These are phyloP conservation scores for Ctena decussata DNA, from an alignment of 2,888 invertebrate genomes.

Conservation along the genomic window DNA sequence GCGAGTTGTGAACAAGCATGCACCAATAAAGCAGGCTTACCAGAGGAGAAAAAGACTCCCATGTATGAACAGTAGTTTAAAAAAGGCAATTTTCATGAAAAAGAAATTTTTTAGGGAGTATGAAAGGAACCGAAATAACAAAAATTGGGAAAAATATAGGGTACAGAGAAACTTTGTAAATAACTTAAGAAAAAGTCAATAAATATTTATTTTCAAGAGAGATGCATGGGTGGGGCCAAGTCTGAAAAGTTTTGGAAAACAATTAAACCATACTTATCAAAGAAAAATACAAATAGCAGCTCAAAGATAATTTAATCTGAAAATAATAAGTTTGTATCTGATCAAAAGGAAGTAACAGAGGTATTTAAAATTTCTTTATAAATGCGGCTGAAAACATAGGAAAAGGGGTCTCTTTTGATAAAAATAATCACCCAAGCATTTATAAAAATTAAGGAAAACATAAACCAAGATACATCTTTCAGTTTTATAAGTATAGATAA, in stretches of 20 bases:
- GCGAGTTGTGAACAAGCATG: slow-evolving; percentile 18
- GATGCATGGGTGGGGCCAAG: slow-evolving; percentile 28
- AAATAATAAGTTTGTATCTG: slow-evolving; percentile 1
- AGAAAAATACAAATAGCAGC: slow-evolving; percentile 2
- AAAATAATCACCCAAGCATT: not conserved
- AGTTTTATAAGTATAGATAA: not conserved
- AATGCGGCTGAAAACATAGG: not conserved
- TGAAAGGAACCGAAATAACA: not conserved
- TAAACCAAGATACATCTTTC: not conserved
- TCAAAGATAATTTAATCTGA: not conserved
- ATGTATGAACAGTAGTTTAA: slow-evolving; percentile 28
- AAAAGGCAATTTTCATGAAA: slow-evolving; percentile 31
- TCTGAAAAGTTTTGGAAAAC: slow-evolving; percentile 22
- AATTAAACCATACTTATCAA: slow-evolving; percentile 37
- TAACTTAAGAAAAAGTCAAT: slow-evolving; percentile 16
- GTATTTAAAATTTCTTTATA: not conserved
- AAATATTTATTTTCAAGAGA: slow-evolving; percentile 32
- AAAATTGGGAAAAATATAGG: slow-evolving; percentile 25
- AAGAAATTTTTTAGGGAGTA: slow-evolving; percentile 14
- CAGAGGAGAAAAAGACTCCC: slow-evolving; percentile 11
- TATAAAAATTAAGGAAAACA: slow-evolving; percentile 4
- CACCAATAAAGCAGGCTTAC: slow-evolving; percentile 9
- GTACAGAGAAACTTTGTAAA: slow-evolving; percentile 31
- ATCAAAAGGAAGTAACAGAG: not conserved
- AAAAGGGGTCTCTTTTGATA: not conserved